These are phyloP conservation scores for Pediacus dermestoides DNA, from an alignment of 2,888 invertebrate species.

Conservation along the genomic window DNA sequence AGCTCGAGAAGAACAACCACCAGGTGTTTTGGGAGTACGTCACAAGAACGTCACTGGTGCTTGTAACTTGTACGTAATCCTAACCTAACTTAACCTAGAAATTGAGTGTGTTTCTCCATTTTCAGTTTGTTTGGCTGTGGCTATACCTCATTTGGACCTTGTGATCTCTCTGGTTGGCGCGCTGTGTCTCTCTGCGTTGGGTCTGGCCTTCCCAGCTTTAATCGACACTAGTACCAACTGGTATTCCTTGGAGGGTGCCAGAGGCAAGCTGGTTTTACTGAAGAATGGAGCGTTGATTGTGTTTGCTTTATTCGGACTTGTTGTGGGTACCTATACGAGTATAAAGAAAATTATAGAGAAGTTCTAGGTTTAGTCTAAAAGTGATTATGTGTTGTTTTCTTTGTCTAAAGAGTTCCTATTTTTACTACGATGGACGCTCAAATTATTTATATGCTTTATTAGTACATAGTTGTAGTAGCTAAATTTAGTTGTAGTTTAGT, in stretches of 20 bases:
- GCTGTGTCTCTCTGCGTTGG: constrained; percentile 80
- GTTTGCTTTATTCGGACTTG: constrained; percentile 60
- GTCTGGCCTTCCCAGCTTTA: constrained; percentile 85
- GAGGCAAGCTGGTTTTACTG: constrained; percentile 47
- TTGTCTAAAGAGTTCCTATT: background rate
- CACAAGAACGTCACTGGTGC: constrained; percentile 71
- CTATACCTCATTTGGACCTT: constrained; percentile 78
- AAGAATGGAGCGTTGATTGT: constrained; percentile 58
- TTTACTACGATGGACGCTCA: constrained; percentile 1
- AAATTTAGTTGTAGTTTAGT: background rate
- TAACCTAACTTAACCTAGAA: no score
- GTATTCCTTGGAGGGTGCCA: constrained; percentile 59
- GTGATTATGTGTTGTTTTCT: background rate
- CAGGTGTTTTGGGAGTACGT: constrained; percentile 71
- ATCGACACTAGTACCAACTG: constrained; percentile 82
- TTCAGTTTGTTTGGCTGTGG: constrained; percentile 78
- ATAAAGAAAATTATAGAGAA: constrained; percentile 55
- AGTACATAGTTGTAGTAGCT: no score
- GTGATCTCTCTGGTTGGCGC: constrained; percentile 82
- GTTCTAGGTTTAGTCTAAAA: constrained; percentile 27
- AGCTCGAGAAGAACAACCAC: constrained; percentile 58
- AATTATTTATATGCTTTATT: constrained; percentile 1
- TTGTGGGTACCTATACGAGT: constrained; percentile 65
- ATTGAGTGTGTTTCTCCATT: constrained; percentile 19
- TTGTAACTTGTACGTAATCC: constrained; percentile 78